Base-by-base conservation (phyloP, 1,140 invertebrate genomes). In the Procambarus clarkii region DNA sequence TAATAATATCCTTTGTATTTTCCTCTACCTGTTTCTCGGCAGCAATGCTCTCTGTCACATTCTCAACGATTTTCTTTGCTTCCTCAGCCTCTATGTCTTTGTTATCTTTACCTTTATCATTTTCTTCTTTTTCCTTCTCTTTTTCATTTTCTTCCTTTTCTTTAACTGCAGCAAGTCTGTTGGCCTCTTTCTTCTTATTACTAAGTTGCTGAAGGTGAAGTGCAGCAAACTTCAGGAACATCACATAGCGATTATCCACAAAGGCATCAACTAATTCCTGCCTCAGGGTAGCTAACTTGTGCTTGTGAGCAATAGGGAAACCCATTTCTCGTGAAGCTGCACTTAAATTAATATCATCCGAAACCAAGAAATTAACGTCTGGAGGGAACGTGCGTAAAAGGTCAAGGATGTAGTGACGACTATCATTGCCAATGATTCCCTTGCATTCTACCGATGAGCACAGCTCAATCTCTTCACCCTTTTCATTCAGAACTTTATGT, bases 391-490 rank as follows among this genome's bases (percentile, higher is more conserved):
- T 99, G 78, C 99, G 95, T 78, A 99, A 94, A 76, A 99, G 95
- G 95, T 99, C 99, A 2, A 99, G 95, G 93, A 99, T 98, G 94
- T 99, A 99, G 94, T 99, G 98, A 44, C 99, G 96, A 15, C 98
- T 97, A 95, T 99, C 99, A 95, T 99, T 99, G 15, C 99, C 99
- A 94, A 99, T 97, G 88, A 99, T 99, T 89, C 99, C 99, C 95
- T 99, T 99, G 94, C 99, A 99, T 94, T 99, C 99, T 21, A 99
- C 98, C 44, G 98, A 99, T 2, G 98, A 99, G 94, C 98, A 99
- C 50, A 99, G 95, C 94, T 99, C 98, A 5, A 99, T 95, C 90
- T 97, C 97, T 94, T 99, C 98, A 64, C 96, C 97, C 93, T 98
- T 98, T 79, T 98, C 98, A 94, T 99, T 99, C 11, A 98, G 95